Evolutionary conservation across 1,140 invertebrate species (phyloP), one percentile per base, ranked within the genome.

Genomic region (Drosophila tsacasi): DNA sequence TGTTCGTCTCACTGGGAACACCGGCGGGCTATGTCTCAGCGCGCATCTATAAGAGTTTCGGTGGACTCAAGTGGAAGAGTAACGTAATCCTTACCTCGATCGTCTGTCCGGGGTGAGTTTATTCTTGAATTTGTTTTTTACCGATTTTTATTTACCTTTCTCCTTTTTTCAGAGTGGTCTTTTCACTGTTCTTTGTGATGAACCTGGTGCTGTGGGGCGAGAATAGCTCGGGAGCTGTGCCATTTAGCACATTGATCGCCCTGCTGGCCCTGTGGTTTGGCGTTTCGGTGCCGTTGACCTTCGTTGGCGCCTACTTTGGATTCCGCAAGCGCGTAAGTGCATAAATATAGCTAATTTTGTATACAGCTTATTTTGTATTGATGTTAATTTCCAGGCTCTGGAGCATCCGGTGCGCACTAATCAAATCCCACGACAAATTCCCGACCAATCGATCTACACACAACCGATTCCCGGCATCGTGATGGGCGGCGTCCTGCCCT

Each of bases 401-500:
- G 98, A 99, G 92, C 98, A 99, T 94, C 99, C 99, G 8, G 98
- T 99, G 13, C 95, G 99, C 81, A 99, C 99, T 2, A 99, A 99
- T 94, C 99, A 99, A 94, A 99, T 99, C 83, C 99, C 99, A 7
- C 94, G 99, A 1, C 98, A 99, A 94, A 99, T 99, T 83, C 99
- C 99, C 1, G 98, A 99, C 82, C 98, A 99, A 94, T 98, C 97
- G 37, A 95, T 99, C 78, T 99, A 99, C 94, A 99, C 99, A 0
- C 97, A 98, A 93, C 96, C 98, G 1, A 93, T 99, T 67, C 97
- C 97, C 25, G 97, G 97, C 25, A 98, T 99, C 68, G 94, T 99
- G 32, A 99, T 99, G 98, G 99, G 99, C 37, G 99, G 99, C 42
- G 98, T 99, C 50, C 94, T 99, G 75, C 99, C 99, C 8, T 99